Percentiles rank a stretch among this genome's conserved stretches.
phyloP scores from a whole-genome alignment of 1,140 invertebrate species.

The Zaprionus capensis region DNA sequence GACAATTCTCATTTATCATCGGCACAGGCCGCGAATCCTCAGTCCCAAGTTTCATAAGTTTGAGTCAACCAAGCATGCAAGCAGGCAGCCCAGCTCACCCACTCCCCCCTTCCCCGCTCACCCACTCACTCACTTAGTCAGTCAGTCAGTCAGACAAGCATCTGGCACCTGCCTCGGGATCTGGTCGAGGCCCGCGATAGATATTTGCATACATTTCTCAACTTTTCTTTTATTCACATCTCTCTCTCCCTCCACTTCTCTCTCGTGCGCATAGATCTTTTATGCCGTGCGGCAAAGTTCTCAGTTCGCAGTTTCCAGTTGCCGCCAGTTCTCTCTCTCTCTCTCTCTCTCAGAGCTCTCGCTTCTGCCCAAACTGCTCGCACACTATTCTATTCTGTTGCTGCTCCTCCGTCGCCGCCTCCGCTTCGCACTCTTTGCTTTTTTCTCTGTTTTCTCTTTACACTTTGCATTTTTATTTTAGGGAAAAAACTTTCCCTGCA shows the following conservation, averaged over 20 bases:
- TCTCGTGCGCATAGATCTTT: constrained; percentile 37
- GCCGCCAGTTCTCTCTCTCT: constrained; percentile 1
- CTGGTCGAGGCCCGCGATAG: constrained; percentile 51
- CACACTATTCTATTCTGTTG: constrained; percentile 31
- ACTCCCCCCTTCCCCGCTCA: constrained; percentile 6
- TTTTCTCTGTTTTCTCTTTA: constrained; percentile 46
- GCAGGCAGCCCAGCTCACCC: constrained; percentile 13
- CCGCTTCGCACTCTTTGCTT: not conserved
- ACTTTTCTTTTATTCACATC: constrained; percentile 58
- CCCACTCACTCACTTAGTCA: constrained; percentile 12
- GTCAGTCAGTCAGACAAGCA: constrained; percentile 44
- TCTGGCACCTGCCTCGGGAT: constrained; percentile 67
- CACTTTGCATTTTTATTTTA: constrained; percentile 34
- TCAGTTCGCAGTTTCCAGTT: constrained; percentile 12
- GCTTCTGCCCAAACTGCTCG: constrained; percentile 12
- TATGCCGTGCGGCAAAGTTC: constrained; percentile 18
- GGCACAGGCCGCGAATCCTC: constrained; percentile 37
- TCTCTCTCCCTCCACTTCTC: constrained; percentile 20
- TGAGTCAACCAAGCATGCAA: constrained; percentile 38
- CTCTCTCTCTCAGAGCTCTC: constrained; percentile 6
- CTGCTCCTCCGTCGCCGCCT: not conserved
- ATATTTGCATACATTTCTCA: constrained; percentile 77
- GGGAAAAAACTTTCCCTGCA: constrained; percentile 59
- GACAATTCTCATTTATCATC: constrained; percentile 75
- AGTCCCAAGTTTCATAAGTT: constrained; percentile 63